These are phyloP conservation scores for Tenualosa ilisha DNA, from an alignment of 2,797 vertebrate genomes.

Conservation along the genomic window DNA sequence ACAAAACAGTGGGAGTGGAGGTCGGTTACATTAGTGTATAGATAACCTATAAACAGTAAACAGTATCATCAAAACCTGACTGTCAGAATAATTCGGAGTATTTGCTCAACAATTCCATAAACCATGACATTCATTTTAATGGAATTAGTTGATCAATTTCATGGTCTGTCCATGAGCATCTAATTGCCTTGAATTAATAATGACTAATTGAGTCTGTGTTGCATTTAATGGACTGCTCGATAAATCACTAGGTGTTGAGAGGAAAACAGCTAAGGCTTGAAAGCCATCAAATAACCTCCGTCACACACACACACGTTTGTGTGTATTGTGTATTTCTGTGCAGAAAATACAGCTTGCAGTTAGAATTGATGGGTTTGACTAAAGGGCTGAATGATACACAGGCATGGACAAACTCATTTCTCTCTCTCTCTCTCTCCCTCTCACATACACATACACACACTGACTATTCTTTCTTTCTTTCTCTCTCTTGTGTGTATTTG, in stretches of 20 bases:
- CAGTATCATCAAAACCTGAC: background rate
- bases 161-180: background rate
- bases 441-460: too few species aligned
- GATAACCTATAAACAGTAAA: background rate
- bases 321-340: too few species aligned
- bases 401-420: too few species aligned
- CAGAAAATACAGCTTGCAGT: too few species aligned
- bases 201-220: background rate
- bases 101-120: background rate
- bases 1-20: background rate
- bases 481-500: too few species aligned
- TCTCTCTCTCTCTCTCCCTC: too few species aligned
- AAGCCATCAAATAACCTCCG: background rate
- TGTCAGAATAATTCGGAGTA: background rate
- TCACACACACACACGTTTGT: background rate
- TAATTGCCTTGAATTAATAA: background rate
- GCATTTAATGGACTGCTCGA: constrained; percentile 1
- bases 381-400: too few species aligned
- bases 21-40: background rate
- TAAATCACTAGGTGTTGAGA: background rate
- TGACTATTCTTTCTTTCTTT: too few species aligned
- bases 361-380: too few species aligned
- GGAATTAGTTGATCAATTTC: constrained; percentile 12
- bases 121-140: background rate
- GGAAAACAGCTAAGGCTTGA: background rate